These are phyloP conservation scores for Molossus molossus DNA, from an alignment of 2,797 vertebrate genomes.

Conservation along the genomic window DNA sequence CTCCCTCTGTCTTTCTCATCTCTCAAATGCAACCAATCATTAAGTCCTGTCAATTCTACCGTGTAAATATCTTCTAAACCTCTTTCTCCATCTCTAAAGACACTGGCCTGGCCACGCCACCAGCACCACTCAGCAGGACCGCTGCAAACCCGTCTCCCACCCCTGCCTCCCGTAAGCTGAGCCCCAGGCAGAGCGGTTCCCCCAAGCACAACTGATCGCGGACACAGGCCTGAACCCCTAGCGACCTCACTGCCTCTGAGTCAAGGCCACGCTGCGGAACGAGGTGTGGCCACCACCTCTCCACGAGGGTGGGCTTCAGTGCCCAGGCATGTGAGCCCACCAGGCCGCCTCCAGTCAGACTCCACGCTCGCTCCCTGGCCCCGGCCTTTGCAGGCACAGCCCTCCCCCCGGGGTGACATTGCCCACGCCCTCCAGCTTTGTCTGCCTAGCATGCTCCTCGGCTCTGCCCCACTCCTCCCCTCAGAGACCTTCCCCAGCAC, in stretches of 20 bases:
- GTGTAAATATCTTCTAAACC: neutral
- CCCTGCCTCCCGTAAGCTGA: neutral
- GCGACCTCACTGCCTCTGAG: neutral
- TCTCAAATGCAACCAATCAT: neutral
- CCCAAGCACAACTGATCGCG: neutral
- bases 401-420: neutral
- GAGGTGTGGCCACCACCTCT: no score
- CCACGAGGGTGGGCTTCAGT: neutral
- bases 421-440: rapidly evolving
- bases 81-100: neutral
- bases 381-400: neutral
- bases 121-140: no score
- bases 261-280: neutral
- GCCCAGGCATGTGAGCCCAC: neutral
- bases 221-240: neutral
- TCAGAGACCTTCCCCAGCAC: neutral
- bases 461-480: neutral
- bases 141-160: neutral
- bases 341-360: neutral
- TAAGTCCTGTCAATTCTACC: neutral
- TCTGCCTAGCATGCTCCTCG: neutral
- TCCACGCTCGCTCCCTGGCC: rapidly evolving
- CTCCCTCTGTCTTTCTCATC: neutral
- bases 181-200: neutral
- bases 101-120: neutral